These are phyloP conservation scores for Melanargia galathea DNA, from an alignment of 2,888 invertebrate genomes.

Conservation along the genomic window DNA sequence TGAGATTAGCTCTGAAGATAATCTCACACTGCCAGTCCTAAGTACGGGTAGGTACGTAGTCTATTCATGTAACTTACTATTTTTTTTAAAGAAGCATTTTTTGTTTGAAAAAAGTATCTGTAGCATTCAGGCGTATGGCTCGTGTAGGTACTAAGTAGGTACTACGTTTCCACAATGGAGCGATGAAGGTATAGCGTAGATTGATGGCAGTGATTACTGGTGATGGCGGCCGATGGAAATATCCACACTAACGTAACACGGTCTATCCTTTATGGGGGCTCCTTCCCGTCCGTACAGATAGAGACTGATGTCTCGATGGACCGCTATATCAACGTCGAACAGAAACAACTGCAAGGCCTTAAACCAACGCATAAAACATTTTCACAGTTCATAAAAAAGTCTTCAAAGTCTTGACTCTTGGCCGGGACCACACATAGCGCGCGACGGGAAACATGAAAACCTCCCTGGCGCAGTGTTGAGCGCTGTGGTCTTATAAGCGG, in stretches of 20 bases:
- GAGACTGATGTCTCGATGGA: conserved; percentile 12
- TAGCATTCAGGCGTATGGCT: conserved; percentile 10
- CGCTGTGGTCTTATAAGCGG: no score
- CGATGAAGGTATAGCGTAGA: conserved; percentile 27
- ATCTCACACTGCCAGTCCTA: no score
- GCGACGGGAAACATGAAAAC: no score
- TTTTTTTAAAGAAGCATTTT: no score
- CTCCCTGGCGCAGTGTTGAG: no score
- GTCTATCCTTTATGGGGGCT: conserved; percentile 17
- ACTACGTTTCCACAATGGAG: conserved; percentile 18
- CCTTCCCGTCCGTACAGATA: conserved; percentile 1
- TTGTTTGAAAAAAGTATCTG: no score
- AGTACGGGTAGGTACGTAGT: no score
- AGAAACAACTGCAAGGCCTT: conserved; percentile 3
- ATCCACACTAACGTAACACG: conserved; percentile 14
- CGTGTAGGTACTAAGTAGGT: conserved; percentile 5
- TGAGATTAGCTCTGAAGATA: no score
- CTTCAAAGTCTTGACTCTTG: no score
- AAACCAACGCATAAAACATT: neutral
- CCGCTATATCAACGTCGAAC: conserved; percentile 11
- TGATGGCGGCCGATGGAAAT: conserved; percentile 20
- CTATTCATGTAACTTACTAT: no score
- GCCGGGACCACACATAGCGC: no score
- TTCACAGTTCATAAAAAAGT: no score
- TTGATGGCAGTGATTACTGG: conserved; percentile 33